phyloP scores from a whole-genome alignment of 2,797 vertebrate genomes.

The Graptemys geographica region DNA sequence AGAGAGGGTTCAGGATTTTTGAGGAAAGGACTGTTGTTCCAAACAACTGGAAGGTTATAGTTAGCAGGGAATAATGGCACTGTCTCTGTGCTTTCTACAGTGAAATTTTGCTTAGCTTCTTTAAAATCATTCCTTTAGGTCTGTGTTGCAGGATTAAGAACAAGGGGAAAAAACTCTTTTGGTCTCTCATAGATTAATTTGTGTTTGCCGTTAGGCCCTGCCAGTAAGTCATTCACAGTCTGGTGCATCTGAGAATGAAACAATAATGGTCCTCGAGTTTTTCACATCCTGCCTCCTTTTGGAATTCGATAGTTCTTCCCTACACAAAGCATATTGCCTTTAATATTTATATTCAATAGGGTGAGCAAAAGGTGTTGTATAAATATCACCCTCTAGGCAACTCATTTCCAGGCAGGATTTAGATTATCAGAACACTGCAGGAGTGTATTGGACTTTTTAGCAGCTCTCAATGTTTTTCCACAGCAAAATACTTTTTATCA shows the following conservation, averaged over 20 bases:
- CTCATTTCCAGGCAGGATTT: background rate
- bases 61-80: background rate
- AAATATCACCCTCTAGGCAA: background rate
- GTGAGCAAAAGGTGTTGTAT: background rate
- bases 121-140: background rate
- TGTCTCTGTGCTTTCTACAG: background rate
- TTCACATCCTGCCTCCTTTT: background rate
- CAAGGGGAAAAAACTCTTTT: background rate
- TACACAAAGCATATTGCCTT: background rate
- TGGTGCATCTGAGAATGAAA: fast-evolving
- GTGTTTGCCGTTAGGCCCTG: background rate
- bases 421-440: background rate
- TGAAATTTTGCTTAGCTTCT: background rate
- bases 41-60: background rate
- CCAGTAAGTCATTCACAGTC: background rate
- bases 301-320: background rate
- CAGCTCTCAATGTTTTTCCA: background rate
- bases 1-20: background rate
- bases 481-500: background rate
- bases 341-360: background rate
- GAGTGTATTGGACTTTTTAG: background rate
- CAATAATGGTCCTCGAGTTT: background rate
- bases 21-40: background rate
- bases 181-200: background rate
- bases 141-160: background rate